Evolutionary conservation across 1,140 invertebrate genomes (phyloP).

Genomic region (Venturia canescens): DNA sequence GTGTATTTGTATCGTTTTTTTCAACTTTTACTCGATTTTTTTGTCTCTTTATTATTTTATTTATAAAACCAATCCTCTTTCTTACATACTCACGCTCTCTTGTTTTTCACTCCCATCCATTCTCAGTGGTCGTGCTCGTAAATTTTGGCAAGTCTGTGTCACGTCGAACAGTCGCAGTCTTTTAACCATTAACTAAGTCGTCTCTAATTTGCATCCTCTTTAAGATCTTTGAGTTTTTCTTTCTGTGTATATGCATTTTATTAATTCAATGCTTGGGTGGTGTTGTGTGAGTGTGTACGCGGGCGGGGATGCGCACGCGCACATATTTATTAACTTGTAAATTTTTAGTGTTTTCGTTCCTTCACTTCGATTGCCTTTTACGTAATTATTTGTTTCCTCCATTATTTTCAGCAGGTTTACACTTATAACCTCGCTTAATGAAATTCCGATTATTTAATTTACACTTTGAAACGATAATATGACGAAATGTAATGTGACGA

Average conservation of each 20-base stretch:
- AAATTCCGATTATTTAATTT: no score
- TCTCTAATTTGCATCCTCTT: neutral
- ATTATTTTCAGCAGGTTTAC: no score
- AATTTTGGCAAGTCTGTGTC: conserved; percentile 46
- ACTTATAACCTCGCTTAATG: no score
- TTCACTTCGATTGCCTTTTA: no score
- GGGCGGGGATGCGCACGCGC: no score
- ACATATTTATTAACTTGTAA: no score
- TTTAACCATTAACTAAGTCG: conserved; percentile 53
- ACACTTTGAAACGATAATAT: no score
- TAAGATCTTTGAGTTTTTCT: neutral
- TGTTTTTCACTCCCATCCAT: conserved; percentile 53
- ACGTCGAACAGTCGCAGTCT: conserved; percentile 39
- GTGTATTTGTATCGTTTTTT: neutral
- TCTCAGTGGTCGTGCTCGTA: conserved; percentile 53
- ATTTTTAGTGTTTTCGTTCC: no score
- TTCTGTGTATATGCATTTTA: neutral
- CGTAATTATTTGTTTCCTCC: no score
- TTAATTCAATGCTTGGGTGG: neutral
- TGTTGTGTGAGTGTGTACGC: no score
- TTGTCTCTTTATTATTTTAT: conserved; percentile 61
- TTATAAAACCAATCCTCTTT: conserved; percentile 68
- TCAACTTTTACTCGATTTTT: conserved; percentile 40
- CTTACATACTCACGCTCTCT: conserved; percentile 60
- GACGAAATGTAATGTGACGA: no score